Percentiles rank a stretch among this genome's conserved stretches.
Conservation (phyloP, 2,888 invertebrate species). For the Macrophya alboannulata region DNA sequence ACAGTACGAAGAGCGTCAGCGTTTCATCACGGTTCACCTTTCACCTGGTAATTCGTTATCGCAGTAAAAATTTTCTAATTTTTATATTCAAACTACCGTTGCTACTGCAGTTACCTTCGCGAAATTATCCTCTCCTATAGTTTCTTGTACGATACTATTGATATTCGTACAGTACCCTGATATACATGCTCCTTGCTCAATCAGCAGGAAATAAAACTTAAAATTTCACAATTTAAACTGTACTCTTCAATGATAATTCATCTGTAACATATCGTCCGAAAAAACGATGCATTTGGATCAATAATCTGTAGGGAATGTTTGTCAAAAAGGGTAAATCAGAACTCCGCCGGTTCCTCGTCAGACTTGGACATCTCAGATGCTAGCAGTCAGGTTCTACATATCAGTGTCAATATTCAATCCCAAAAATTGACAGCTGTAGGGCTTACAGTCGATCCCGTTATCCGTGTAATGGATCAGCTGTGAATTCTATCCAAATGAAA, state of each 20-base stretch:
- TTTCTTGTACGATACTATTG: not conserved
- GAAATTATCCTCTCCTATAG: not conserved
- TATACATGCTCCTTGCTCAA: not conserved
- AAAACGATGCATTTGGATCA: not conserved
- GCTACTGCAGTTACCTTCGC: constrained; percentile 17
- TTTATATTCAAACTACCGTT: not conserved
- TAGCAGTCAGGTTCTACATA: not conserved
- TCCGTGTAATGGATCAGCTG: not conserved
- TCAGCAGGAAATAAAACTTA: not conserved
- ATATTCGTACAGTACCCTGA: not conserved
- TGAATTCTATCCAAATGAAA: not conserved
- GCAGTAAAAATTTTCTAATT: not conserved
- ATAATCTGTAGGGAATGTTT: not conserved
- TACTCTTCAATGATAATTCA: not conserved
- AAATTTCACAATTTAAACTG: not conserved
- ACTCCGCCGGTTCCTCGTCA: not conserved
- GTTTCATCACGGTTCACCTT: constrained; percentile 35
- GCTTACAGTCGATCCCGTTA: too few species aligned
- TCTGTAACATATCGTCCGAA: not conserved
- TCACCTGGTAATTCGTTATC: constrained; percentile 10
- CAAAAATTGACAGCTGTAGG: too few species aligned
- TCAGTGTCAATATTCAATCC: too few species aligned
- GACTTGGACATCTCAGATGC: not conserved
- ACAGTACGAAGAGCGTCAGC: not conserved
- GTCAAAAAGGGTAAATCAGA: not conserved